Evolutionary conservation across 92 coral and sea anemone species (phyloP).

Genomic region (Parazoanthus darwini): DNA sequence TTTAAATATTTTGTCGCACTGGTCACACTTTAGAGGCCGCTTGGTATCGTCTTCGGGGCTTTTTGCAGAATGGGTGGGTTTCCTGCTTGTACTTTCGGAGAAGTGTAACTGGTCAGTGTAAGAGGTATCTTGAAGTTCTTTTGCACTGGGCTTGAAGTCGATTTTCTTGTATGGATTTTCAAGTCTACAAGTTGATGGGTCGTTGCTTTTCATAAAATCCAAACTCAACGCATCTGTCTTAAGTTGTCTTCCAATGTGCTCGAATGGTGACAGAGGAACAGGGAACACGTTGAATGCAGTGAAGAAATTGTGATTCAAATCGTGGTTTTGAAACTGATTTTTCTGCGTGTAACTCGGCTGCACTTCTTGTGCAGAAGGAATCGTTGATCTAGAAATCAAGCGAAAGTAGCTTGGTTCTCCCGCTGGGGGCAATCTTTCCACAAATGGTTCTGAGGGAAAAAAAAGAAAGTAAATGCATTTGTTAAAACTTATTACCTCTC

Average conservation of each 20-base stretch:
- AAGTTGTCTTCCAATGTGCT: slow-evolving; percentile 20
- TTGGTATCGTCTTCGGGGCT: slow-evolving; percentile 44
- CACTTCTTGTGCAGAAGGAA: slow-evolving; percentile 8
- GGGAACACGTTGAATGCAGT: slow-evolving; percentile 18
- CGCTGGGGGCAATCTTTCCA: slow-evolving; percentile 9
- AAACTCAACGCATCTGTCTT: slow-evolving; percentile 7
- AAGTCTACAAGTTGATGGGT: not conserved
- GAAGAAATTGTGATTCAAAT: slow-evolving; percentile 30
- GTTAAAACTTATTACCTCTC: not conserved
- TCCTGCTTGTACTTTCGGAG: not conserved
- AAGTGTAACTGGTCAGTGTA: not conserved
- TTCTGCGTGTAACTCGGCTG: not conserved
- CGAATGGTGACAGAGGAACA: not conserved
- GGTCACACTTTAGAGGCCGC: slow-evolving; percentile 75
- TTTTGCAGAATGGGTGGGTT: slow-evolving; percentile 2
- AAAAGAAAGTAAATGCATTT: slow-evolving; percentile 30
- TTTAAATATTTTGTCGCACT: slow-evolving; percentile 84
- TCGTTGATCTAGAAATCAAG: not conserved
- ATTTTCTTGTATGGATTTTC: not conserved
- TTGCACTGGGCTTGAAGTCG: not conserved
- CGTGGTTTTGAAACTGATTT: not conserved
- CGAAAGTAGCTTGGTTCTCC: not conserved
- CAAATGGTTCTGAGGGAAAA: slow-evolving; percentile 17
- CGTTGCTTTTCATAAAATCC: slow-evolving; percentile 16
- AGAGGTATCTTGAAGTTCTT: not conserved